These are phyloP conservation scores for Peromyscus maniculatus DNA, from an alignment of 2,113 vertebrate genomes.

Conservation along the genomic window DNA sequence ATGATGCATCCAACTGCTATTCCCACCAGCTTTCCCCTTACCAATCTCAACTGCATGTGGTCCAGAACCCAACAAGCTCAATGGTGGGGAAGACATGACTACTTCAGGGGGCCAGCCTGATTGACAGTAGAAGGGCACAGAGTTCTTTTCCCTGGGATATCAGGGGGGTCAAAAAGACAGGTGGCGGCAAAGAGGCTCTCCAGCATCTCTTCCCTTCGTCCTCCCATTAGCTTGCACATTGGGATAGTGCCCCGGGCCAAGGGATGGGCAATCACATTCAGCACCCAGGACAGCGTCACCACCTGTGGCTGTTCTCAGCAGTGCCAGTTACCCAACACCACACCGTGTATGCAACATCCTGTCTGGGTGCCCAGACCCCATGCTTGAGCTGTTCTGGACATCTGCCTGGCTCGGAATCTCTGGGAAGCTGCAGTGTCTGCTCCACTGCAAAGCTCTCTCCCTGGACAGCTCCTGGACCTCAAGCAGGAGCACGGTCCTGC, in stretches of 20 bases:
- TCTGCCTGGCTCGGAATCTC: background rate
- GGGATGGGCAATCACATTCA: slow-evolving; percentile 79
- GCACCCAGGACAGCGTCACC: slow-evolving; percentile 91
- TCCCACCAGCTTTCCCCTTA: too few relatives aligned
- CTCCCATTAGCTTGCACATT: background rate
- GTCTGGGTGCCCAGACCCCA: background rate
- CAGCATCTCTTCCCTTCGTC: background rate
- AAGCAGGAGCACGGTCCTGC: background rate
- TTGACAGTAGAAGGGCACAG: background rate
- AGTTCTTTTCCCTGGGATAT: background rate
- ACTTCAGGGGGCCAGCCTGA: slow-evolving; percentile 52
- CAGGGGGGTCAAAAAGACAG: too few relatives aligned
- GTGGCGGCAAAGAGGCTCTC: background rate
- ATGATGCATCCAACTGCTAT: fast-evolving
- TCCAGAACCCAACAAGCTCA: slow-evolving; percentile 58
- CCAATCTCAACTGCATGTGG: slow-evolving; percentile 55
- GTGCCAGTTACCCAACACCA: too few relatives aligned
- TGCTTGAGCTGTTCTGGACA: background rate
- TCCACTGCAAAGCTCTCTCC: fast-evolving
- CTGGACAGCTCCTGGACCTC: fast-evolving
- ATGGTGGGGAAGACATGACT: slow-evolving; percentile 45
- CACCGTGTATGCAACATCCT: background rate
- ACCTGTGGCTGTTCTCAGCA: background rate
- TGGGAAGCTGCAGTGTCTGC: fast-evolving
- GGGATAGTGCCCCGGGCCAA: background rate